Percentiles rank a stretch among this genome's conserved stretches.
Conservation (phyloP, 2,797 vertebrate genomes). For the Myotis findleyi region DNA sequence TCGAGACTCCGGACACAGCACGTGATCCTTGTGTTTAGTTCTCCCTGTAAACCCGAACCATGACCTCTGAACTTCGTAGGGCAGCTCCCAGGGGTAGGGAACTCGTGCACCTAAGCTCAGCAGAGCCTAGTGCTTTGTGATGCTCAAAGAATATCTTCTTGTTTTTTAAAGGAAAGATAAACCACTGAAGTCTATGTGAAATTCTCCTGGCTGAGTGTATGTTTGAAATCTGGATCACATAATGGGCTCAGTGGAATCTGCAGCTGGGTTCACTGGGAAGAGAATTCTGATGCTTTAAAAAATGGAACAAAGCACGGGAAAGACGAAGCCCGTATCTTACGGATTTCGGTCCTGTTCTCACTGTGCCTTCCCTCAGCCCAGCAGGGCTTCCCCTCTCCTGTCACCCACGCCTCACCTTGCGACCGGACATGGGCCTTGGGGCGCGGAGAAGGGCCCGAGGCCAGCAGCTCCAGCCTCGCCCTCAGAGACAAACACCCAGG, state of each 20-base stretch:
- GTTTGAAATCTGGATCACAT: background rate
- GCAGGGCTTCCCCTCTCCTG: background rate
- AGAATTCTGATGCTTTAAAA: background rate
- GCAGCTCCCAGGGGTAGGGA: background rate
- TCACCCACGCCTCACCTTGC: background rate
- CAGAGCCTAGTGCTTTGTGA: background rate
- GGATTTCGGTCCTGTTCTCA: background rate
- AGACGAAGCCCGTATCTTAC: background rate
- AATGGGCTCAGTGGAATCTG: background rate
- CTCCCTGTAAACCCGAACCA: conserved; percentile 23
- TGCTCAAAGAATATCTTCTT: background rate
- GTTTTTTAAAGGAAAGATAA: background rate
- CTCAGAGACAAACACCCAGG: background rate
- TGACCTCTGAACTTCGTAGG: conserved; percentile 14
- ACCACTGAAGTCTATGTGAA: background rate
- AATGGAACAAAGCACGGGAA: background rate
- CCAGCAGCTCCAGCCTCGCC: background rate
- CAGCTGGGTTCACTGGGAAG: background rate
- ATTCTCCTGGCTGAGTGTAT: background rate
- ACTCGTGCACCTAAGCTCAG: background rate
- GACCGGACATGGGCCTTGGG: no score
- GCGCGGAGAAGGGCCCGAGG: background rate
- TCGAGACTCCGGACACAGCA: background rate
- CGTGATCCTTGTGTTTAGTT: background rate
- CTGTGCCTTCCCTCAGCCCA: background rate